Evolutionary conservation across 2,113 vertebrate genomes (phyloP).

Genomic region (Podarcis muralis): DNA sequence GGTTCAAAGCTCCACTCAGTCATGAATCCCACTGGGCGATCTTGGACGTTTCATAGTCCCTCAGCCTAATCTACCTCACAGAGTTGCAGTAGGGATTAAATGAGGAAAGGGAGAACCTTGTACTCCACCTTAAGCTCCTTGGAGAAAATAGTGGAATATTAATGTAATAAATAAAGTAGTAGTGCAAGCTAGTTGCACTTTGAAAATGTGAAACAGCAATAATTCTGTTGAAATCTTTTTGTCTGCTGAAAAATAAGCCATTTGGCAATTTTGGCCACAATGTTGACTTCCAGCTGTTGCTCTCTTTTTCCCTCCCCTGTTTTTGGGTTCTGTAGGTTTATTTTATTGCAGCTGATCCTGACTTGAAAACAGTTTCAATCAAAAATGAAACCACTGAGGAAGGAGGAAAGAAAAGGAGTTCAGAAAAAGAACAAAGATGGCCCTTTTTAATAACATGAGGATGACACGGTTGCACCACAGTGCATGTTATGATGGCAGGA

Average conservation of each 20-base stretch:
- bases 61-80: too few species aligned
- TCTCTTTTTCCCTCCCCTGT: neutral
- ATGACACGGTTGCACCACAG: constrained; percentile 22
- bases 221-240: neutral
- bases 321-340: neutral
- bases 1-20: too few species aligned
- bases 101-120: too few species aligned
- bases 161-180: too few species aligned
- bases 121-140: too few species aligned
- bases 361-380: constrained; percentile 13
- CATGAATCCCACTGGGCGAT: too few species aligned
- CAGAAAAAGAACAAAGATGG: constrained; percentile 9
- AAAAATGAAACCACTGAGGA: constrained; percentile 2
- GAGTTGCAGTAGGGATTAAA: too few species aligned
- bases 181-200: too few species aligned
- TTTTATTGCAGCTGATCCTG: neutral
- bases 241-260: neutral
- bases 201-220: neutral
- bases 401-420: neutral
- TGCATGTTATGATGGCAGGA: constrained; percentile 40
- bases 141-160: too few species aligned
- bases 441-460: constrained; percentile 38
- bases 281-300: neutral
- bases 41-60: too few species aligned
- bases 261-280: neutral